These are phyloP conservation scores for Polyommatus iphigenia DNA, from an alignment of 2,888 invertebrate species.

Conservation along the genomic window DNA sequence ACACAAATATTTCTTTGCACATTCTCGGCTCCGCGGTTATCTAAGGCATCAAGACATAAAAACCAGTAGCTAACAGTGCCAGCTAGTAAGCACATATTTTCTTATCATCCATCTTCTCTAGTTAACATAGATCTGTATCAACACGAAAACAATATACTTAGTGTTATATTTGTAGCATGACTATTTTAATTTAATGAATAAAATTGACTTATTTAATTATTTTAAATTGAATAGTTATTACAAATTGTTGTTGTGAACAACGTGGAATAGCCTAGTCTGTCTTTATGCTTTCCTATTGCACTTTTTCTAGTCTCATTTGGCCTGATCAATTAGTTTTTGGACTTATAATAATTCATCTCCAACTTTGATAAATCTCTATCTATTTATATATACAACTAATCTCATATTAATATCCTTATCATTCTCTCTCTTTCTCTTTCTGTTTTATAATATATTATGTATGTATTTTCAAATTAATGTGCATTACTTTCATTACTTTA, in stretches of 20 bases:
- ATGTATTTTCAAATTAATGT: not conserved
- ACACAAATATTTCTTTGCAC: conserved; percentile 22
- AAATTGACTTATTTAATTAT: not conserved
- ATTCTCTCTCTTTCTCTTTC: not conserved
- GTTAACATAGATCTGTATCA: conserved; percentile 16
- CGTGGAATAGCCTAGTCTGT: not conserved
- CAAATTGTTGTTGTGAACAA: not conserved
- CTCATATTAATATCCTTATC: not conserved
- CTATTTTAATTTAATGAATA: not conserved
- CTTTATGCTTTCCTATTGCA: not conserved
- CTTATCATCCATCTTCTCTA: conserved; percentile 16
- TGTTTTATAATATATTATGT: not conserved
- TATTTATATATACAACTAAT: not conserved
- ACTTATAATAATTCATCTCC: too few species aligned
- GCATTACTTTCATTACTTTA: conserved; percentile 6
- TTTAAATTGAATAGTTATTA: not conserved
- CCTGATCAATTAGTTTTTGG: not conserved
- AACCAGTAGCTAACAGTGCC: conserved; percentile 13
- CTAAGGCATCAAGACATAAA: conserved; percentile 18
- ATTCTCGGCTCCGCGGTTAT: not conserved
- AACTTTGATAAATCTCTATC: too few species aligned
- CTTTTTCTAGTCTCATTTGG: not conserved
- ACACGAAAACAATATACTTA: conserved; percentile 11
- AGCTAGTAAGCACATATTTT: conserved; percentile 12
- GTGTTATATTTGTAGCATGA: conserved; percentile 2